These are phyloP conservation scores for Pachypeltis micranthus DNA, from an alignment of 1,140 invertebrate genomes.

Conservation along the genomic window DNA sequence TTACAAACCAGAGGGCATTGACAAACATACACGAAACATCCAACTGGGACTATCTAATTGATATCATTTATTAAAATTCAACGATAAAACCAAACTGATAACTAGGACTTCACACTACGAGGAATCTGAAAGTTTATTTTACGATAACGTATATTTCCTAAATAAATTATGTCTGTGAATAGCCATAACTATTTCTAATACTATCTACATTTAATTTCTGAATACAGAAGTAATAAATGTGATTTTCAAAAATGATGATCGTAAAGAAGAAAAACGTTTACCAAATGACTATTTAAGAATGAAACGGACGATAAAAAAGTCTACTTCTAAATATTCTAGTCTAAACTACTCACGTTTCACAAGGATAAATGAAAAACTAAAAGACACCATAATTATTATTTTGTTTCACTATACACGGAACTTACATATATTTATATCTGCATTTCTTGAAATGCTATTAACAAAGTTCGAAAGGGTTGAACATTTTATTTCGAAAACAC, in stretches of 20 bases:
- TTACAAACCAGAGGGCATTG: not conserved
- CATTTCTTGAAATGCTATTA: slow-evolving; percentile 17
- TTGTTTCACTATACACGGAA: slow-evolving; percentile 15
- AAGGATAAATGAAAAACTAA: slow-evolving; percentile 9
- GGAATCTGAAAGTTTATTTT: not conserved
- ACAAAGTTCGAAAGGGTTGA: slow-evolving; percentile 15
- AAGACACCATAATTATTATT: slow-evolving; percentile 15
- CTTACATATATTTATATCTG: slow-evolving; percentile 17
- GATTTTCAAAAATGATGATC: not conserved
- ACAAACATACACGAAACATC: slow-evolving; percentile 14
- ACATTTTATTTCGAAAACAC: not conserved
- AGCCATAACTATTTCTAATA: not conserved
- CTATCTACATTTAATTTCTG: not conserved
- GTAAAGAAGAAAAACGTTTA: not conserved
- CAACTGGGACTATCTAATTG: slow-evolving; percentile 10
- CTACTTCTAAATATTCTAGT: not conserved
- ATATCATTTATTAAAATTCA: not conserved
- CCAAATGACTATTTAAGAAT: not conserved
- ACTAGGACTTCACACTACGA: not conserved
- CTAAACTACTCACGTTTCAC: not conserved
- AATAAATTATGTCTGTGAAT: not conserved
- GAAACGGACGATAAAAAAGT: not conserved
- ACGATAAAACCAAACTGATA: not conserved
- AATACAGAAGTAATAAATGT: not conserved
- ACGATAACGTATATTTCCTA: not conserved